Conservation (phyloP, 2,888 invertebrate species). For the Sesia bembeciformis region DNA sequence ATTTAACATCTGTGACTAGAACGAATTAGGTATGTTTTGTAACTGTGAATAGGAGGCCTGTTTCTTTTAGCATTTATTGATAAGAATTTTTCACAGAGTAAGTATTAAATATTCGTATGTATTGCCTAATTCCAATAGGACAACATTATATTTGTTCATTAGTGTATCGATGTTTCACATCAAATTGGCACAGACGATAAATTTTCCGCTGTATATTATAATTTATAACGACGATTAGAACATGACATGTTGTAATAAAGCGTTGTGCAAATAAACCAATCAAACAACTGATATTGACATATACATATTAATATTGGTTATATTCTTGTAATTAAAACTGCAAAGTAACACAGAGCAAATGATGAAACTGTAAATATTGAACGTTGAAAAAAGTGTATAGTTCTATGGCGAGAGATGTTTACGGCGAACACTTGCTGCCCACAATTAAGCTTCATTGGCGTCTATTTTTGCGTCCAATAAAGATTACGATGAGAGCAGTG, state of each 20-base stretch:
- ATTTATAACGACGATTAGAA: background rate
- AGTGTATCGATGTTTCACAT: conserved; percentile 4
- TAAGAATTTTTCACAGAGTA: too few relatives aligned
- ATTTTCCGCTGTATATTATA: conserved; percentile 11
- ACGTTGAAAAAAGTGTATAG: background rate
- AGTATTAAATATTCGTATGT: too few relatives aligned
- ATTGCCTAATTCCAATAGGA: too few relatives aligned
- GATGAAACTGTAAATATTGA: background rate
- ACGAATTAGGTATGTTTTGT: background rate
- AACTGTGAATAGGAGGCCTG: too few relatives aligned
- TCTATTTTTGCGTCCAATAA: conserved; percentile 30
- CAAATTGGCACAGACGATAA: conserved; percentile 25
- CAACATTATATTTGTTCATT: too few relatives aligned
- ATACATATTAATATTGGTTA: background rate
- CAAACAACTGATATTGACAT: background rate
- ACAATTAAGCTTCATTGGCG: conserved; percentile 37
- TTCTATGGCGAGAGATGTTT: conserved; percentile 9
- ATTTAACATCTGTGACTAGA: background rate
- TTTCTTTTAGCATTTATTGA: too few relatives aligned
- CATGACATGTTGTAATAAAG: too few relatives aligned
- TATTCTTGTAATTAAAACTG: background rate
- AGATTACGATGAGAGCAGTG: conserved; percentile 11
- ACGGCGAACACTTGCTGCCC: conserved; percentile 16
- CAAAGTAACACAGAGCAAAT: background rate
- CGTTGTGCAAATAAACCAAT: background rate